Evolutionary conservation across 1,140 invertebrate genomes (phyloP).

Genomic region (Andricus grossulariae): DNA sequence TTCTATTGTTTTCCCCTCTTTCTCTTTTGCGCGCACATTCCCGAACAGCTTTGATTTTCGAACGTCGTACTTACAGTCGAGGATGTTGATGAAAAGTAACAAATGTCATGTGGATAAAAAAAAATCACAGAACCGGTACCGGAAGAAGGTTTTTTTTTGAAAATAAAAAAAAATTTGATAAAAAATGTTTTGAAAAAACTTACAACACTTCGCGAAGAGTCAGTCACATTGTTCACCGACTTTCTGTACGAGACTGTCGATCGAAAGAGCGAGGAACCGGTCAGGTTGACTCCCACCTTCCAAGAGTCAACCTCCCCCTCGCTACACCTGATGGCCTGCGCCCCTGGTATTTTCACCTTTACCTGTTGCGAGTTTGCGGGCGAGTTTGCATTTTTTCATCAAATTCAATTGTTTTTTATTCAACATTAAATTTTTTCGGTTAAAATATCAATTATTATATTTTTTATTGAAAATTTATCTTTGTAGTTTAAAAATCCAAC

Average conservation of each 20-base stretch:
- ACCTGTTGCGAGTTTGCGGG: conserved; percentile 64
- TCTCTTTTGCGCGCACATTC: neutral
- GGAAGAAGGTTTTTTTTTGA: neutral
- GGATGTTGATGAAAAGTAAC: neutral
- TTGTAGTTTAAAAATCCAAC: no score
- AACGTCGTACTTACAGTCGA: neutral
- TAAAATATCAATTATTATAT: no score
- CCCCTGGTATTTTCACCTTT: conserved; percentile 51
- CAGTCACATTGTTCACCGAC: conserved; percentile 49
- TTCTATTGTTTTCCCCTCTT: neutral
- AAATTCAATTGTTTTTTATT: no score
- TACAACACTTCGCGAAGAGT: conserved; percentile 32
- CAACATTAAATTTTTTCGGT: no score
- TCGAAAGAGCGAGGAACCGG: conserved; percentile 55
- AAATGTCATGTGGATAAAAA: neutral
- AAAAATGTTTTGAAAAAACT: conserved; percentile 15
- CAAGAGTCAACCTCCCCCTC: conserved; percentile 52
- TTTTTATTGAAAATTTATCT: no score
- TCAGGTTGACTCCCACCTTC: conserved; percentile 66
- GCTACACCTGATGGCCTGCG: conserved; percentile 28
- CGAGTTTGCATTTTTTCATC: no score
- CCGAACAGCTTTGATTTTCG: neutral
- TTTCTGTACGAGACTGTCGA: conserved; percentile 65
- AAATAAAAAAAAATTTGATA: conserved; percentile 26
- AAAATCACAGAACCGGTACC: neutral